Evolutionary conservation across 2,797 vertebrate species (phyloP).

Genomic region (Poecilia gillii): DNA sequence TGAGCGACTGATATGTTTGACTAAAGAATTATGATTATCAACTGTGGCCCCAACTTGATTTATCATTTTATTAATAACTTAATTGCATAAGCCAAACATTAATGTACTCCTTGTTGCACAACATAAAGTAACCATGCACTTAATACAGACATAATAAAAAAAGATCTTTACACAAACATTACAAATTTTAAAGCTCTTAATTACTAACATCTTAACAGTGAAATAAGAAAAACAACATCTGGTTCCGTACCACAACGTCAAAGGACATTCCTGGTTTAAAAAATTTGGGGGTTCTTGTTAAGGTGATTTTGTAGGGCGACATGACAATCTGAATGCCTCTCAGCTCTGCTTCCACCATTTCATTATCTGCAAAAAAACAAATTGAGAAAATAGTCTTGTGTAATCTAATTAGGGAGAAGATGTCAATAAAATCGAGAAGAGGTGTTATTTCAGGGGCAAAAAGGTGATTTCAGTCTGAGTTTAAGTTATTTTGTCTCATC

Average conservation of each 20-base stretch:
- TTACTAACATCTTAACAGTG: background rate
- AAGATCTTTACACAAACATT: too few species aligned
- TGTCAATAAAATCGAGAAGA: background rate
- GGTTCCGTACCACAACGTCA: conserved; percentile 56
- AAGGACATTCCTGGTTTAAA: conserved; percentile 80
- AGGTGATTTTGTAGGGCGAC: conserved; percentile 76
- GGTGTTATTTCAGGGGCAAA: too few species aligned
- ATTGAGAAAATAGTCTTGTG: background rate
- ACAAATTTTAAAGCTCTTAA: fast-evolving
- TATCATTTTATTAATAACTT: too few species aligned
- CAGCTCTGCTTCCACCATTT: conserved; percentile 77
- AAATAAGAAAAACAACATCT: background rate
- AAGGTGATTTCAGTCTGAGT: too few species aligned
- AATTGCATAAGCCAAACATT: too few species aligned
- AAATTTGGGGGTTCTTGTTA: conserved; percentile 75
- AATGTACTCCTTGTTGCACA: too few species aligned
- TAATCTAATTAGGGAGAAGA: too few species aligned
- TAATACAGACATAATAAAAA: background rate
- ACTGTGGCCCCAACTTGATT: too few species aligned
- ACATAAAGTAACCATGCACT: too few species aligned
- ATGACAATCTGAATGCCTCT: conserved; percentile 73
- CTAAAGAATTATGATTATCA: too few species aligned
- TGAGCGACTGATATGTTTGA: too few species aligned
- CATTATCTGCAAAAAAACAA: conserved; percentile 60
- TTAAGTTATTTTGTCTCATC: too few species aligned